These are phyloP conservation scores for Choristoneura fumiferana DNA, from an alignment of 1,140 invertebrate genomes.

Conservation along the genomic window DNA sequence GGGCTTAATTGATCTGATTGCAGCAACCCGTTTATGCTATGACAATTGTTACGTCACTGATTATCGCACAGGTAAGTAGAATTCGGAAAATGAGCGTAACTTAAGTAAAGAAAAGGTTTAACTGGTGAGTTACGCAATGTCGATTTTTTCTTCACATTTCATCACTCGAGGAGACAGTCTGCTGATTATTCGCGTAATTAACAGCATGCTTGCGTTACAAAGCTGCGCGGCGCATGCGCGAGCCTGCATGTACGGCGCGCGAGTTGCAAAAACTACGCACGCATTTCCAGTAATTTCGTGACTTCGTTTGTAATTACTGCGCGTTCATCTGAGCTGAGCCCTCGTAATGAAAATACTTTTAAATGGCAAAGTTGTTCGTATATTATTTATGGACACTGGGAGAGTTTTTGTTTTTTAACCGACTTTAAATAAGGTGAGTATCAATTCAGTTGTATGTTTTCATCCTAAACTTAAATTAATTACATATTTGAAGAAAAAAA, in stretches of 20 bases:
- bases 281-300: conserved; percentile 54
- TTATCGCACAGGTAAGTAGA: conserved; percentile 13
- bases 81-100: conserved; percentile 27
- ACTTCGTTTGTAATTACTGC: conserved; percentile 45
- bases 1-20: neutral
- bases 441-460: too few species aligned
- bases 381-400: too few species aligned
- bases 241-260: conserved; percentile 50
- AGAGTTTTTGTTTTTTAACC: too few species aligned
- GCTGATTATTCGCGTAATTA: conserved; percentile 64
- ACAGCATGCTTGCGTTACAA: conserved; percentile 51
- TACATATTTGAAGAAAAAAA: too few species aligned
- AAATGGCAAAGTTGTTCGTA: neutral
- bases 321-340: conserved; percentile 24
- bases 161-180: conserved; percentile 51
- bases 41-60: conserved; percentile 18
- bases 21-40: conserved; percentile 4
- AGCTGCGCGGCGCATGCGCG: conserved; percentile 28
- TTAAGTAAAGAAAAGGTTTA: conserved; percentile 24
- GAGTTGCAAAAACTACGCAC: conserved; percentile 51
- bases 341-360: conserved; percentile 10
- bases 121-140: conserved; percentile 47
- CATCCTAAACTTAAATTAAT: too few species aligned
- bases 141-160: conserved; percentile 58
- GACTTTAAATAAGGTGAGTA: too few species aligned